phyloP scores from a whole-genome alignment of 2,888 invertebrate species.

The Dynastes maya region DNA sequence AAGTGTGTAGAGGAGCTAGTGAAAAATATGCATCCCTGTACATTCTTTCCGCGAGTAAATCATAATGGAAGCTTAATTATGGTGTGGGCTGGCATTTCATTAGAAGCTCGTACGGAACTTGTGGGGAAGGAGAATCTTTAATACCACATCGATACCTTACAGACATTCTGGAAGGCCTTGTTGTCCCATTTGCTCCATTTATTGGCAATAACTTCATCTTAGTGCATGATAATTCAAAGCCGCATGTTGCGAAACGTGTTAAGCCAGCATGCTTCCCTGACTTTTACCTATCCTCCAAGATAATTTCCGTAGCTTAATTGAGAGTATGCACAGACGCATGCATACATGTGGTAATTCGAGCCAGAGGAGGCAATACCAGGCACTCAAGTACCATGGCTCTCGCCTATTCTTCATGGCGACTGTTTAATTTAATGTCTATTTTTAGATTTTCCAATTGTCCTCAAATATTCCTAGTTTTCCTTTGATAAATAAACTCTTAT shows the following conservation, averaged over 20 bases:
- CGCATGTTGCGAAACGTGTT: neutral
- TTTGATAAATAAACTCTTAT: no score
- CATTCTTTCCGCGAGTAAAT: neutral
- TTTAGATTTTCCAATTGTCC: no score
- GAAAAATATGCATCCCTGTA: neutral
- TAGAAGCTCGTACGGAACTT: neutral
- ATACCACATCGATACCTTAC: neutral
- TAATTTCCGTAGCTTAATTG: no score
- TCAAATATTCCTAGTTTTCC: no score
- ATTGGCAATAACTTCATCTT: neutral
- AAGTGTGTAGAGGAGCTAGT: neutral
- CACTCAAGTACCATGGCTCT: neutral
- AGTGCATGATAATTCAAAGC: neutral
- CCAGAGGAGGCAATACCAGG: neutral
- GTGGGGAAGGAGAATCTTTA: neutral
- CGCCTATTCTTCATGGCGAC: no score
- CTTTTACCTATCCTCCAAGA: neutral
- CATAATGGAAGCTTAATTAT: neutral
- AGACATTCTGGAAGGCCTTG: neutral
- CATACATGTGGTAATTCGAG: neutral
- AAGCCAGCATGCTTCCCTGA: neutral
- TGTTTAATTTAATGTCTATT: no score
- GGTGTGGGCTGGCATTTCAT: neutral
- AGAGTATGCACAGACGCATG: neutral
- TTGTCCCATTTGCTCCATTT: neutral